A percentile compares a stretch with the other conserved stretches of the same genome.
Evolutionary conservation across 2,797 vertebrate genomes (phyloP).

Genomic region (Prunella strophiata): DNA sequence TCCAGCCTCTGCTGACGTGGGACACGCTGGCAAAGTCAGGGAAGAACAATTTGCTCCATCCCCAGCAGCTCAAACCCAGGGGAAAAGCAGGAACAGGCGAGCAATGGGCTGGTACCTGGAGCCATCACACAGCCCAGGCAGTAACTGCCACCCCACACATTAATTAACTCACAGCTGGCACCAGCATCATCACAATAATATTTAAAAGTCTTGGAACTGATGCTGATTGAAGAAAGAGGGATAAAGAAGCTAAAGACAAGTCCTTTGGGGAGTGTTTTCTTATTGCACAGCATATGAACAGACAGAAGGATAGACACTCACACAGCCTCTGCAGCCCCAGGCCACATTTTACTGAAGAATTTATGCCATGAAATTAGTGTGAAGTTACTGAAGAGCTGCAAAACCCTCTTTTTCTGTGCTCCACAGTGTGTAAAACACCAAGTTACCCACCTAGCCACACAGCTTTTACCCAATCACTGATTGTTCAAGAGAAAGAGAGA

Average conservation of each 20-base stretch:
- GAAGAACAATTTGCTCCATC: not conserved
- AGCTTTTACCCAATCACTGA: fast-evolving
- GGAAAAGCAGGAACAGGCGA: not conserved
- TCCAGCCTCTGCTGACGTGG: not conserved
- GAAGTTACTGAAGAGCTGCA: not conserved
- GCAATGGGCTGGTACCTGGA: fast-evolving
- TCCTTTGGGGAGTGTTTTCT: not conserved
- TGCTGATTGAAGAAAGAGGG: not conserved
- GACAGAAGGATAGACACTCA: not conserved
- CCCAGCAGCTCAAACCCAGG: fast-evolving
- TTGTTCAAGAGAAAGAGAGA: not conserved
- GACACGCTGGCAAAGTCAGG: not conserved
- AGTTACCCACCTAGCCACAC: fast-evolving
- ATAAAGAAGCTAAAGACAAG: not conserved
- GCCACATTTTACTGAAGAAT: fast-evolving
- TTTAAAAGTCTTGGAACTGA: not conserved
- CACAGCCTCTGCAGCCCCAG: not conserved
- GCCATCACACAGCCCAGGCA: not conserved
- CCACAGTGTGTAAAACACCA: not conserved
- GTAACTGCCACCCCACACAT: fast-evolving
- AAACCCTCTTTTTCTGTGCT: not conserved
- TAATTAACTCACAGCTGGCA: not conserved
- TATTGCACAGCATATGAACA: fast-evolving
- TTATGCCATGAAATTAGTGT: not conserved
- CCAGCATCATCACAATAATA: not conserved